Evolutionary conservation across 2,797 vertebrate genomes (phyloP).

Genomic region (Telmatherina bonti): DNA sequence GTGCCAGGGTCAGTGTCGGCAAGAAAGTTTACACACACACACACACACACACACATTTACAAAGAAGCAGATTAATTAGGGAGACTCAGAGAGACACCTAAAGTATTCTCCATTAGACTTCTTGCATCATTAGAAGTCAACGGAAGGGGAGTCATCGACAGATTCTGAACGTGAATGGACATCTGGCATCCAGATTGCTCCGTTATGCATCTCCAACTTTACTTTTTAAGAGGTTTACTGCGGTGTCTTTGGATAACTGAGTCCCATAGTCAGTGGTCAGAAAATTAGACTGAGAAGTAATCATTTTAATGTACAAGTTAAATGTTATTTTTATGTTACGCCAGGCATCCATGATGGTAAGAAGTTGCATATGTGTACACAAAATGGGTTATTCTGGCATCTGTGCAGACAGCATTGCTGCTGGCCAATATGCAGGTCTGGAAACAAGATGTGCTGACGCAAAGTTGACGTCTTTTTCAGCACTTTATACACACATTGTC

Average conservation of each 20-base stretch:
- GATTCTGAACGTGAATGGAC: slow-evolving; percentile 37
- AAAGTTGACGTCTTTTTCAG: too few species aligned
- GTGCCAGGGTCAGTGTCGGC: slow-evolving; percentile 42
- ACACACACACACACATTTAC: slow-evolving; percentile 10
- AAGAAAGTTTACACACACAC: slow-evolving; percentile 17
- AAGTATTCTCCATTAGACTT: slow-evolving; percentile 49
- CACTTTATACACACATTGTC: too few species aligned
- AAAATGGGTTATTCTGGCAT: too few species aligned
- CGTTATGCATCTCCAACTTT: slow-evolving; percentile 28
- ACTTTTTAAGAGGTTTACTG: slow-evolving; percentile 15
- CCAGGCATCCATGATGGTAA: too few species aligned
- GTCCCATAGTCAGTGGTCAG: not conserved
- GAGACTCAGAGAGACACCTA: slow-evolving; percentile 31
- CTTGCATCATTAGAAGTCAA: slow-evolving; percentile 57
- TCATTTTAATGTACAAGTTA: not conserved
- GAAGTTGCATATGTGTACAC: too few species aligned
- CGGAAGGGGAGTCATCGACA: slow-evolving; percentile 41
- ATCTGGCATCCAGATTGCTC: slow-evolving; percentile 19
- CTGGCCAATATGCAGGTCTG: too few species aligned
- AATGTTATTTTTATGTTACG: not conserved
- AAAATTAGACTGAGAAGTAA: not conserved
- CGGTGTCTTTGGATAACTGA: slow-evolving; percentile 1
- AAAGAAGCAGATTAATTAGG: slow-evolving; percentile 48
- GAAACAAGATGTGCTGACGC: too few species aligned
- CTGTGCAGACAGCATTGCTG: too few species aligned